Base-by-base conservation (phyloP, 2,888 invertebrate genomes). In the Ecdyonurus torrentis region DNA sequence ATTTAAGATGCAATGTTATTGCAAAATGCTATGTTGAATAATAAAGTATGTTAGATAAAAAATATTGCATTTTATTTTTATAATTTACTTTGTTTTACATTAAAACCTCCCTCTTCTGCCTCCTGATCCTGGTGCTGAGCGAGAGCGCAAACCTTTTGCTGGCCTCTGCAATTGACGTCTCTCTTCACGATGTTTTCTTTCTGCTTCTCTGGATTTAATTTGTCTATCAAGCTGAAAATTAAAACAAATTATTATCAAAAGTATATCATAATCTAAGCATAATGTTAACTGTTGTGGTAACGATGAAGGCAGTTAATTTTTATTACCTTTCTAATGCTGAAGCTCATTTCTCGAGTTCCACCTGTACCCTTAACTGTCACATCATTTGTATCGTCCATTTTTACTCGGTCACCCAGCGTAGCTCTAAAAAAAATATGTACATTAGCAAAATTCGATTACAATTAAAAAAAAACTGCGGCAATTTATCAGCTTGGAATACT, bases 281-380 rank as follows among this genome's bases (percentile, higher is more conserved):
- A n/a, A n/a, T n/a, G n/a, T n/a, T n/a, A n/a, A n/a, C n/a, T n/a
- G n/a, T n/a, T n/a, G n/a, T n/a, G 15, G 25, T 62, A 50, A 55
- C 1, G 50, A 1, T 25, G 19, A 3, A 60, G 5, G 20, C 5
- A 23, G 15, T 25, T 58, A n/a, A 18, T 15, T 25, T 37, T 25
- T 60, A 66, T 67, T 71, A 78, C 78, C 72, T 80, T 80, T 67
- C 80, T 81, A 69, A 85, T 79, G 2, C 79, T 79, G 70, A 91
- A 92, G 22, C 85, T 86, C 86, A 91, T 89, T 76, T 90, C 87
- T 62, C 84, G 80, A 72, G 86, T 90, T 58, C 91, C 86, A 15
- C 82, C 73, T 0, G 86, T 76, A 68, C 86, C 76, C 66, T 81
- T 70, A 70, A 83, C 70, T 72, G 77, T 73, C 69, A 81, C 73